A percentile compares a stretch with the other conserved stretches of the same genome.
Conservation (phyloP, 2,113 vertebrate species). For the Cavia aperea region DNA sequence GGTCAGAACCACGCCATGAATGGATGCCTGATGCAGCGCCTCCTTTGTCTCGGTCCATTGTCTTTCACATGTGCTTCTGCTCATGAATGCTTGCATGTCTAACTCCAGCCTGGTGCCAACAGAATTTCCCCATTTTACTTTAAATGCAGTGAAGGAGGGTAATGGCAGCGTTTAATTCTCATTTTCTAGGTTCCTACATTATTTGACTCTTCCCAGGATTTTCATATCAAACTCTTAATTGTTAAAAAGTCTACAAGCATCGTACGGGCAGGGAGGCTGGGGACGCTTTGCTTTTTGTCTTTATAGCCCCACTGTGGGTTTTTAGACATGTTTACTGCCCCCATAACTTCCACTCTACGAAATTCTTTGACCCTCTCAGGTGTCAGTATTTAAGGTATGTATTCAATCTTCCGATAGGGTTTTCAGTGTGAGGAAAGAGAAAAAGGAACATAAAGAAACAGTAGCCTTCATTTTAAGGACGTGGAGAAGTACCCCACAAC, state of each 20-base stretch:
- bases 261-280: not conserved
- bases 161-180: not conserved
- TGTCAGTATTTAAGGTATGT: not conserved
- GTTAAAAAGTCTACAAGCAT: not conserved
- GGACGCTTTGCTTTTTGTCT: not conserved
- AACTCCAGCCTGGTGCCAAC: too few species aligned
- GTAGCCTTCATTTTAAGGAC: too few species aligned
- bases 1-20: not conserved
- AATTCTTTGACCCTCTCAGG: not conserved
- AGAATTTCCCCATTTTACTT: not conserved
- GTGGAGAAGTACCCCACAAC: too few species aligned
- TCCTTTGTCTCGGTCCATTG: not conserved
- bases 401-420: not conserved
- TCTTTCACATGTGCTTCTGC: not conserved
- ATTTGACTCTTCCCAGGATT: not conserved
- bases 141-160: not conserved
- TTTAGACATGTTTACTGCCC: slow-evolving; percentile 3
- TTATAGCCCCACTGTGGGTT: not conserved
- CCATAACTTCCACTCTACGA: not conserved
- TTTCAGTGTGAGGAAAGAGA: too few species aligned
- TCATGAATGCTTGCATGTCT: not conserved
- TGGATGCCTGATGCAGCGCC: not conserved
- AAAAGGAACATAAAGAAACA: too few species aligned
- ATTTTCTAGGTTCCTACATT: not conserved
- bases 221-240: not conserved